phyloP scores from a whole-genome alignment of 2,113 vertebrate genomes.

The Rhegmatorhina hoffmannsi region DNA sequence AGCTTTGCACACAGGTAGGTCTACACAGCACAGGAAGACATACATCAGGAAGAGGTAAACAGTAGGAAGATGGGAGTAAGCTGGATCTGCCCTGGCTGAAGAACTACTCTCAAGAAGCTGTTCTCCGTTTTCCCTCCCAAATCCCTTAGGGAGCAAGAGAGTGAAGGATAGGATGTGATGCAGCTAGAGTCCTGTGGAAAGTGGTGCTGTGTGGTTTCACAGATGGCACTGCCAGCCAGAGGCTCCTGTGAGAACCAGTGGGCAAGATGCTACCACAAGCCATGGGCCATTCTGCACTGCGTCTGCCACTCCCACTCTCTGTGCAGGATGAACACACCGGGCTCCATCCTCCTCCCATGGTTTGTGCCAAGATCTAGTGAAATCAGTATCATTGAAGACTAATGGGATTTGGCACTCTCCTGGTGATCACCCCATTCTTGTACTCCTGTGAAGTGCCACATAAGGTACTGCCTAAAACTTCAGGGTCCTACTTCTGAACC shows the following conservation, averaged over 20 bases:
- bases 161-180: background rate
- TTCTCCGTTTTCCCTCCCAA: background rate
- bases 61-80: background rate
- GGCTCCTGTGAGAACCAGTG: background rate
- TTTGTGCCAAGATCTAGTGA: background rate
- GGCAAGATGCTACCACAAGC: background rate
- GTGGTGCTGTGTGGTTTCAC: background rate
- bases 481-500: background rate
- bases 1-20: background rate
- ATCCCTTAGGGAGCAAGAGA: background rate
- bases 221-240: background rate
- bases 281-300: accelerated
- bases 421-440: background rate
- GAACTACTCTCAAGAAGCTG: background rate
- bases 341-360: background rate
- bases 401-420: background rate
- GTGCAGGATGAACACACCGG: accelerated
- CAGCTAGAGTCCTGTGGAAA: background rate
- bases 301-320: background rate
- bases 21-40: background rate
- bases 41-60: background rate
- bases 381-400: background rate
- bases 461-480: background rate
- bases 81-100: background rate
- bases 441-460: background rate